Conservation (phyloP, 2,888 invertebrate genomes). For the Endotricha flammealis region DNA sequence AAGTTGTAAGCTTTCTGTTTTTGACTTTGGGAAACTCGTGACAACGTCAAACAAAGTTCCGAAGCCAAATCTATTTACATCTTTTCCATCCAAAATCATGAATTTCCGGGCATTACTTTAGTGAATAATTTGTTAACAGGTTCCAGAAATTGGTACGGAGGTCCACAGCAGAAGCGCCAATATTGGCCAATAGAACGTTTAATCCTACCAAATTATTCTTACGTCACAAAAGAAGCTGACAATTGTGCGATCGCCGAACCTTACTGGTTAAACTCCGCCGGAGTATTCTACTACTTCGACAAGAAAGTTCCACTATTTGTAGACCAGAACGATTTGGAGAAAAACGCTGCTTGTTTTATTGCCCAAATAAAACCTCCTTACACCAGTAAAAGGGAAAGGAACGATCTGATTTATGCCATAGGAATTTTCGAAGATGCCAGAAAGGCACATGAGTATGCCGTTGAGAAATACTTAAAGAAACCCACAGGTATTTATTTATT, state of each 20-base stretch:
- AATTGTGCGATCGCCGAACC: conserved; percentile 79
- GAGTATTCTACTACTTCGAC: conserved; percentile 80
- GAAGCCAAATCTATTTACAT: too few species aligned
- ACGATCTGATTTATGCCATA: conserved; percentile 77
- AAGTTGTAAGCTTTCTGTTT: too few species aligned
- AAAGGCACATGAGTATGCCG: conserved; percentile 78
- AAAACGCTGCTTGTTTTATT: conserved; percentile 71
- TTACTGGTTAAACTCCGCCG: conserved; percentile 83
- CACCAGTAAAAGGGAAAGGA: conserved; percentile 50
- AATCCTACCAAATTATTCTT: conserved; percentile 70
- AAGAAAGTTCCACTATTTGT: conserved; percentile 81
- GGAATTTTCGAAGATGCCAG: conserved; percentile 78
- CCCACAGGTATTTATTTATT: too few species aligned
- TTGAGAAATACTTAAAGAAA: conserved; percentile 76
- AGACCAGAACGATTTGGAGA: conserved; percentile 76
- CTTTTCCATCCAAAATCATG: too few species aligned
- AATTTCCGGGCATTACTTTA: too few species aligned
- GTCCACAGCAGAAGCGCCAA: conserved; percentile 77
- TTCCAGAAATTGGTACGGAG: conserved; percentile 80
- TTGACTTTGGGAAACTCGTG: too few species aligned
- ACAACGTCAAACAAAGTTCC: too few species aligned
- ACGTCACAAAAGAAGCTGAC: conserved; percentile 76
- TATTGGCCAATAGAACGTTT: conserved; percentile 80
- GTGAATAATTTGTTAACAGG: conserved; percentile 28
- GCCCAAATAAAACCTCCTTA: conserved; percentile 69